A percentile compares a stretch with the other conserved stretches of the same genome.
phyloP scores from a whole-genome alignment of 2,888 invertebrate species.

The Caenorhabditis becei region DNA sequence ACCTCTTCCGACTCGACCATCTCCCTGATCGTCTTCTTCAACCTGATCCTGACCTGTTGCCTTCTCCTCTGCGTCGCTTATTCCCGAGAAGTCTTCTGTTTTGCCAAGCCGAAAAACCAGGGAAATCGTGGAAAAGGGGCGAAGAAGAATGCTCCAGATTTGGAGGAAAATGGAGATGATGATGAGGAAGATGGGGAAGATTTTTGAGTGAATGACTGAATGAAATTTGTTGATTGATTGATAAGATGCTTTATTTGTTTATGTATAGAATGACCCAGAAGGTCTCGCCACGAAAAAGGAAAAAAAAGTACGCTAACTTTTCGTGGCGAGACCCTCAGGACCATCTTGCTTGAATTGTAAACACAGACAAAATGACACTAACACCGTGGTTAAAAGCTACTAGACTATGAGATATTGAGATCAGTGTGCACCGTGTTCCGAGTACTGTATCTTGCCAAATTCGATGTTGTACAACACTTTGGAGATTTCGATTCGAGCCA shows the following conservation, averaged over 20 bases:
- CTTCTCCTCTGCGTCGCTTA: conserved; percentile 21
- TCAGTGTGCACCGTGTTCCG: conserved; percentile 9
- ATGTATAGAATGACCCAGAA: too few species aligned
- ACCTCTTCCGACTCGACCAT: conserved; percentile 6
- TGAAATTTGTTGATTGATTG: neutral
- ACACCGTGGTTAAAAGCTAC: too few species aligned
- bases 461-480: conserved; percentile 63
- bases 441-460: conserved; percentile 24
- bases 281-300: too few species aligned
- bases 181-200: conserved; percentile 14
- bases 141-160: neutral
- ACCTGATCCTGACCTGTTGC: conserved; percentile 15
- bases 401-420: conserved; percentile 5
- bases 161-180: conserved; percentile 10
- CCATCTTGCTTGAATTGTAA: too few species aligned
- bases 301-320: too few species aligned
- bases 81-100: conserved; percentile 28
- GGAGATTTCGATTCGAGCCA: conserved; percentile 66
- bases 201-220: conserved; percentile 2
- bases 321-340: too few species aligned
- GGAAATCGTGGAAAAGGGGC: neutral
- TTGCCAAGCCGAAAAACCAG: neutral
- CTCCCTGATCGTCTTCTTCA: conserved; percentile 12
- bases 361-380: too few species aligned
- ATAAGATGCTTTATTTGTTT: too few species aligned